A percentile compares a stretch with the other conserved stretches of the same genome.
Evolutionary conservation across 1,140 invertebrate species (phyloP).

Genomic region (Drosophila elegans): DNA sequence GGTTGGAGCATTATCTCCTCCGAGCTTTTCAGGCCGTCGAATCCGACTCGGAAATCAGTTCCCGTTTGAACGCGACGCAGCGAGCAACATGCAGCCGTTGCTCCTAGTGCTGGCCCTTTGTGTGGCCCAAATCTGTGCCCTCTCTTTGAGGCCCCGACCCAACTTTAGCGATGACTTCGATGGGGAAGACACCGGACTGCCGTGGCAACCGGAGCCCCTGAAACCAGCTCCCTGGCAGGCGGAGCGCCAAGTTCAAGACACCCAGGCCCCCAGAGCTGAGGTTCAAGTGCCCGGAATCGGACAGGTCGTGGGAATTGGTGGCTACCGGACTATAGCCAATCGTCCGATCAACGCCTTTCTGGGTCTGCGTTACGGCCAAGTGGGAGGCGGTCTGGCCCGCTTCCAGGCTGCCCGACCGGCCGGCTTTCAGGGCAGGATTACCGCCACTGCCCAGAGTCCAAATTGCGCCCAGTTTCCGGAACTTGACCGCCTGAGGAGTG

Average conservation of each 20-base stretch:
- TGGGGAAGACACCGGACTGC: slow-evolving; percentile 10
- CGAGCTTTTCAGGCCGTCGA: slow-evolving; percentile 61
- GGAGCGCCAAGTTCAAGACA: not conserved
- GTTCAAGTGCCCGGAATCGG: slow-evolving; percentile 65
- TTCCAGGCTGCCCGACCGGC: slow-evolving; percentile 57
- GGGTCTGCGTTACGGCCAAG: slow-evolving; percentile 68
- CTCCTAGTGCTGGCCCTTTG: slow-evolving; percentile 40
- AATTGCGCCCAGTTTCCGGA: slow-evolving; percentile 81
- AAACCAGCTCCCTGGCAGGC: slow-evolving; percentile 42
- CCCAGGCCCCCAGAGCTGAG: not conserved
- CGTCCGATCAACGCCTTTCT: slow-evolving; percentile 69
- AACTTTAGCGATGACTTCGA: slow-evolving; percentile 23
- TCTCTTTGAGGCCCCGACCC: not conserved
- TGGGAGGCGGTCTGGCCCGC: slow-evolving; percentile 59
- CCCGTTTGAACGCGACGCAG: slow-evolving; percentile 44
- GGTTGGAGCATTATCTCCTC: slow-evolving; percentile 24
- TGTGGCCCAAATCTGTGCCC: slow-evolving; percentile 22
- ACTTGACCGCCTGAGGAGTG: slow-evolving; percentile 39
- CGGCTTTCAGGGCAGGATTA: slow-evolving; percentile 44
- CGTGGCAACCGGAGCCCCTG: slow-evolving; percentile 44
- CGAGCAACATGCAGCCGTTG: slow-evolving; percentile 63
- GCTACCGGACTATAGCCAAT: slow-evolving; percentile 50
- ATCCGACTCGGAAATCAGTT: slow-evolving; percentile 59
- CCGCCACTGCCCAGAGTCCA: slow-evolving; percentile 47
- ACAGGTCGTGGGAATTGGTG: slow-evolving; percentile 43